Percentiles rank a stretch among this genome's conserved stretches.
Evolutionary conservation across 2,113 vertebrate species (phyloP).

Genomic region (Podiceps cristatus): DNA sequence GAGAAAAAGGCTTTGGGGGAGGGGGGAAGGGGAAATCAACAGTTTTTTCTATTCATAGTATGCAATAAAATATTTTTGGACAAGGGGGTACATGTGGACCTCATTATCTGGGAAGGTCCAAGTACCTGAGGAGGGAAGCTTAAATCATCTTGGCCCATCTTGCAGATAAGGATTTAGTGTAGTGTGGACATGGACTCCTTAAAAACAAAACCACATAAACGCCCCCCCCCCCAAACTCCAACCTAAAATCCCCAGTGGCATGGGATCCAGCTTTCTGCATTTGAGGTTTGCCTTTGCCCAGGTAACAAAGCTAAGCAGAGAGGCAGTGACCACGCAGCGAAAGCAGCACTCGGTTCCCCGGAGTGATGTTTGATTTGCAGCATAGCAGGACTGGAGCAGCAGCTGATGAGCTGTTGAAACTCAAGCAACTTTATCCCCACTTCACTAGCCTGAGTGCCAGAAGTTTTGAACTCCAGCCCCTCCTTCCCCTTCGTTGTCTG

Average conservation of each 20-base stretch:
- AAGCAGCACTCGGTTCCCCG: neutral
- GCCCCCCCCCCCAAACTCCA: too few species aligned
- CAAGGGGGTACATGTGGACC: accelerated
- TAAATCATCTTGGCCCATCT: neutral
- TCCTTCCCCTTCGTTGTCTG: neutral
- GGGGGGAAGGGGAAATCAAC: neutral
- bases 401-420: constrained; percentile 22
- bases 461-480: neutral
- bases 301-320: neutral
- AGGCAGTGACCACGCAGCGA: neutral
- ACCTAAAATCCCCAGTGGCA: neutral
- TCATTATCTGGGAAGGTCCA: neutral
- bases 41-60: neutral
- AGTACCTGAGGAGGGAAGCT: neutral
- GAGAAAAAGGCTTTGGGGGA: too few species aligned
- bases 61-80: neutral
- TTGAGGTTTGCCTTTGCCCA: neutral
- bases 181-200: neutral
- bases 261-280: neutral
- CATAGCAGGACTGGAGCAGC: neutral
- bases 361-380: neutral
- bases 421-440: neutral
- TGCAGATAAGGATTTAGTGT: neutral
- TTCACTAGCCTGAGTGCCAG: neutral
- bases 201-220: too few species aligned